Evolutionary conservation across 2,113 vertebrate genomes (phyloP), one percentile per base, ranked within the genome.

Genomic region (Hypanus sabinus): DNA sequence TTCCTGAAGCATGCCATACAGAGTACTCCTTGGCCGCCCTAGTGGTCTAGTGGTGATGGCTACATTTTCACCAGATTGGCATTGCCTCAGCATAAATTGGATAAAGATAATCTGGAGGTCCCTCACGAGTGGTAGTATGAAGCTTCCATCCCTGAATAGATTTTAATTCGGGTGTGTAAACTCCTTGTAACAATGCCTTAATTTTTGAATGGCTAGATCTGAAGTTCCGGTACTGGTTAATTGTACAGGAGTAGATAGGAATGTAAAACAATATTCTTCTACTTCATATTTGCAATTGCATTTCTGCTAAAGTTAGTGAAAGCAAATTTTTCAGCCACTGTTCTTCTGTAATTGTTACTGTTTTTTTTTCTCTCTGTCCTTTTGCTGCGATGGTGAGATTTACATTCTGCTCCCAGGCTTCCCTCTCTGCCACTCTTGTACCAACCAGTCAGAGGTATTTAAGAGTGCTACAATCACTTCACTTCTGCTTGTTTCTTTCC

Each of bases 361-460:
- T 90, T 65, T n/a, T 90, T 90, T 90, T n/a, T 90, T 73, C 60
- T 90, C 85, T 90, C 85, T 90, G 22, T 90, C 85, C 60, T 90
- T 90, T 65, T 90, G 85, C 85, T 90, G 85, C 85, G 85, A 65
- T 90, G 85, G 85, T 90, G 85, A 90, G 85, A 90, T 90, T 65
- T 90, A 65, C 85, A 90, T 90, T 65, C 85, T 90, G n/a, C 57
- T 90, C 85, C 85, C 85, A 90, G 85, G 60, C 85, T 33, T 90
- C 85, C 57, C 85, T 65, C 57, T 90, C 60, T 90, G 60, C 85
- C 85, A 90, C 85, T 90, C 85, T 90, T 90, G 60, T 90, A 90
- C 85, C 85, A 90, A 68, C 85, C 85, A 90, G 85, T 90, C 38
- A 90, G 85, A 90, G 85, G 85, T 90, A 90, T 90, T 90, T 90